Percentiles rank a stretch among this genome's conserved stretches.
These are phyloP conservation scores for Oryzias sinensis DNA, from an alignment of 2,797 vertebrate genomes.

Conservation along the genomic window DNA sequence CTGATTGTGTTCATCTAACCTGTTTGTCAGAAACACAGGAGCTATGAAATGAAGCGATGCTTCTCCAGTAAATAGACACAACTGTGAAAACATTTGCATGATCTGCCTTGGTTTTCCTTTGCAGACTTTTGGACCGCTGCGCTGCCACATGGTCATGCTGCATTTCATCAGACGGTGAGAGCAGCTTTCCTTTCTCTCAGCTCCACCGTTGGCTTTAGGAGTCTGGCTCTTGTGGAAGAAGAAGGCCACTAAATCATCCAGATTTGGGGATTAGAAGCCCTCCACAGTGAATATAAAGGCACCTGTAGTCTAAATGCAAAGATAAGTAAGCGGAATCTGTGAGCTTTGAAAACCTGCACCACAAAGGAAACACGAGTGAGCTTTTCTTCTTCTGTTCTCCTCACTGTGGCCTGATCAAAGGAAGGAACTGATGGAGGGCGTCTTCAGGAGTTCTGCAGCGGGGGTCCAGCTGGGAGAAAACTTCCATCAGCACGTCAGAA, in stretches of 20 bases:
- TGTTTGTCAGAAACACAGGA: slow-evolving; percentile 11
- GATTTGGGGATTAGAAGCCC: slow-evolving; percentile 31
- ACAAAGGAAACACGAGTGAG: no score
- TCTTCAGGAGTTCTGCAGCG: slow-evolving; percentile 15
- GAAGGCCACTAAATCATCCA: slow-evolving; percentile 34
- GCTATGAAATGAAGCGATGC: slow-evolving; percentile 27
- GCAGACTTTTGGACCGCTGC: slow-evolving; percentile 27
- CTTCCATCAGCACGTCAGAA: neutral
- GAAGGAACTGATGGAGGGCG: neutral
- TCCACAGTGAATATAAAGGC: slow-evolving; percentile 13
- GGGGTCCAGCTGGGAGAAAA: neutral
- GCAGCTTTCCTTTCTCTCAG: slow-evolving; percentile 9
- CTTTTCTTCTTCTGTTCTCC: no score
- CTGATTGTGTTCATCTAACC: slow-evolving; percentile 5
- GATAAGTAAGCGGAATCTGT: no score
- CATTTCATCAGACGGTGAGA: slow-evolving; percentile 18
- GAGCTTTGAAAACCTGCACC: no score
- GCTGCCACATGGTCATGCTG: slow-evolving; percentile 37
- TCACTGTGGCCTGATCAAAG: neutral
- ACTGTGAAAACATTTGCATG: slow-evolving; percentile 38
- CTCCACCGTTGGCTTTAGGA: slow-evolving; percentile 27
- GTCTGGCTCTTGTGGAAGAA: slow-evolving; percentile 18
- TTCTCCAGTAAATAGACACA: slow-evolving; percentile 36
- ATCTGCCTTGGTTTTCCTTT: slow-evolving; percentile 11
- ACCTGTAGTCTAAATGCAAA: slow-evolving; percentile 9